Evolutionary conservation across 2,888 invertebrate species (phyloP), one percentile per base, ranked within the genome.

Genomic region (Scaptodrosophila latifasciaeformis): DNA sequence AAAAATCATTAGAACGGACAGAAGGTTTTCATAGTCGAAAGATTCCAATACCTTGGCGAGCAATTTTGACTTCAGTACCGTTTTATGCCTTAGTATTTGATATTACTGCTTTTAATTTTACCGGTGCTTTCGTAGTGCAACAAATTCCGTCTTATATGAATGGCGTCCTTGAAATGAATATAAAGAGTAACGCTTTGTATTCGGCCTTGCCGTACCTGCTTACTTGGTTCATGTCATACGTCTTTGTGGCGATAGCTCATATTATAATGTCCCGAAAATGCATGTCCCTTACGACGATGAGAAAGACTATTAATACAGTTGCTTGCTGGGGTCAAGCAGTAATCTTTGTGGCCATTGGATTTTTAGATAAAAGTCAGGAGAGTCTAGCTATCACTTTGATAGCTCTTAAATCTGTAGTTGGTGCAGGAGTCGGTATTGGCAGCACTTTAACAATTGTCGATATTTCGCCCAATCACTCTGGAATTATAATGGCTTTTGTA

Each of bases 101-200:
- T n/a, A n/a, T n/a, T n/a, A n/a, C n/a, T n/a, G n/a, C n/a, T n/a
- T 89, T 0, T 90, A 91, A 75, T 87, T 89, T 52, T 89, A 90
- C 0, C 90, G 91, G 67, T 90, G 90, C 67, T 78, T 91, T 90
- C 88, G 91, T 90, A 0, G 85, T 92, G 24, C 86, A 92, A 62
- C 89, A 92, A 79, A 90, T 91, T 64, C 92, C 92, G 0, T 89
- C 89, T 0, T 93, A 92, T 72, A 89, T 92, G 87, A 88, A 89
- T 47, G 87, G 88, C 46, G 89, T 91, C 0, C 85, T 92, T 0
- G 86, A 88, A 35, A 90, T 90, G 63, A 86, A 91, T 44, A 89
- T 92, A 9, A 88, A 89, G 81, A 79, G 86, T 83, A 88, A 88
- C 59, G 88, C 88, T 0, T 21, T 84, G 0, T 80, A 87, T 12